phyloP scores from a whole-genome alignment of 2,797 vertebrate genomes.

The Danio jaintianensis region DNA sequence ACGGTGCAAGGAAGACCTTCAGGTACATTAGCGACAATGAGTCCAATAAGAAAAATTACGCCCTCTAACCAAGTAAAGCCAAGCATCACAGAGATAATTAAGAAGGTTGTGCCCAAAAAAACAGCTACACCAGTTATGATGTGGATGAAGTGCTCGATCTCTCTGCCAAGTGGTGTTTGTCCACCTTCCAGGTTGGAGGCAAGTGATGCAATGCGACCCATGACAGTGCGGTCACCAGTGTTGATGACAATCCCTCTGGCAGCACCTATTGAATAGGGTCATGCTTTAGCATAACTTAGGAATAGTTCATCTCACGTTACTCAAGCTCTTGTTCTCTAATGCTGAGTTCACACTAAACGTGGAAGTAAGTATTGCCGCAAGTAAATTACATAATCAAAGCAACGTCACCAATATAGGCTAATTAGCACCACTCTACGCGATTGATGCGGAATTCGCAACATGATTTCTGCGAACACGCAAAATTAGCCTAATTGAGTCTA shows the following conservation, averaged over 20 bases:
- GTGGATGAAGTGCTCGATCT: slow-evolving; percentile 96
- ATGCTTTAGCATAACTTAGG: not conserved
- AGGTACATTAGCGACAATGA: slow-evolving; percentile 90
- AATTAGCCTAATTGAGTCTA: too few species aligned
- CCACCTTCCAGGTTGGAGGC: slow-evolving; percentile 94
- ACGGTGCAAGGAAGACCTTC: slow-evolving; percentile 89
- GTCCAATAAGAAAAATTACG: slow-evolving; percentile 89
- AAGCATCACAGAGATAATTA: slow-evolving; percentile 91
- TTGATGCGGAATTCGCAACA: too few species aligned
- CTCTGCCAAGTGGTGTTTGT: slow-evolving; percentile 90
- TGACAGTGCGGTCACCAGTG: slow-evolving; percentile 94
- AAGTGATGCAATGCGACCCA: slow-evolving; percentile 95
- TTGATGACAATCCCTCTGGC: slow-evolving; percentile 92
- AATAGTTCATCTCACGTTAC: too few species aligned
- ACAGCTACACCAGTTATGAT: slow-evolving; percentile 96
- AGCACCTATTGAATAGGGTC: slow-evolving; percentile 78
- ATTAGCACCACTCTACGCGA: too few species aligned
- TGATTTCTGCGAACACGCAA: too few species aligned
- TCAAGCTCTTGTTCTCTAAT: too few species aligned
- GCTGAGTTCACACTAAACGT: too few species aligned
- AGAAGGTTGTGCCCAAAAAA: slow-evolving; percentile 91
- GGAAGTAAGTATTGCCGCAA: too few species aligned
- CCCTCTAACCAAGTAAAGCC: slow-evolving; percentile 90
- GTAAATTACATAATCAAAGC: too few species aligned
- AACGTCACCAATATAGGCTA: too few species aligned